Evolutionary conservation across 2,797 vertebrate genomes (phyloP).

Genomic region (Cossypha caffra): DNA sequence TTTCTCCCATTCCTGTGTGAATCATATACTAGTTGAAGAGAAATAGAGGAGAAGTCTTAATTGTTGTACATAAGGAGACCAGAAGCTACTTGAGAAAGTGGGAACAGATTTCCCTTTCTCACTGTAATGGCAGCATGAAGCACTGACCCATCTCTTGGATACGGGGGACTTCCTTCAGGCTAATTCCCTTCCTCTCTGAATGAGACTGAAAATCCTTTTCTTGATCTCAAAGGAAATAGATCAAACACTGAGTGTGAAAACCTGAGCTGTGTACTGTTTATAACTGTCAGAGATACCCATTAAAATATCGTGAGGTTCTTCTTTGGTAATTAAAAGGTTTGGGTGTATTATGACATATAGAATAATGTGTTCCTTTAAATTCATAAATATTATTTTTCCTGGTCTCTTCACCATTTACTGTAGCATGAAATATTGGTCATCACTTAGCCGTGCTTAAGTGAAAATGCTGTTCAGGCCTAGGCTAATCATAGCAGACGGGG

Average conservation of each 20-base stretch:
- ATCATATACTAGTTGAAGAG: not conserved
- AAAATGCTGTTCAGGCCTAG: not conserved
- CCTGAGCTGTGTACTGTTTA: not conserved
- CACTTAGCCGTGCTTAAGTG: not conserved
- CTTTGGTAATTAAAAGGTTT: not conserved
- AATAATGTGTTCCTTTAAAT: not conserved
- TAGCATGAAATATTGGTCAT: not conserved
- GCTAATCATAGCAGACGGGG: not conserved
- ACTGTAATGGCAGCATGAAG: not conserved
- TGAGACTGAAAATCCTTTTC: not conserved
- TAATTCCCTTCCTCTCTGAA: not conserved
- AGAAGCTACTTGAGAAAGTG: not conserved
- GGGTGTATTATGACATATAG: not conserved
- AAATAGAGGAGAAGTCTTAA: not conserved
- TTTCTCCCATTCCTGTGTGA: not conserved
- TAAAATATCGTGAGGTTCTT: not conserved
- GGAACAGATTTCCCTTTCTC: not conserved
- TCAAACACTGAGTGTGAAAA: not conserved
- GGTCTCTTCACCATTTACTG: not conserved
- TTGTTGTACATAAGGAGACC: not conserved
- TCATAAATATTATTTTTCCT: not conserved
- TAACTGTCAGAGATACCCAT: not conserved
- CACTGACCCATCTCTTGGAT: not conserved
- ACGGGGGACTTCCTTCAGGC: not conserved
- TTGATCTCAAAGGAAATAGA: not conserved